A percentile compares a stretch with the other conserved stretches of the same genome.
Evolutionary conservation across 1,140 invertebrate genomes (phyloP).

Genomic region (Palaemon carinicauda): DNA sequence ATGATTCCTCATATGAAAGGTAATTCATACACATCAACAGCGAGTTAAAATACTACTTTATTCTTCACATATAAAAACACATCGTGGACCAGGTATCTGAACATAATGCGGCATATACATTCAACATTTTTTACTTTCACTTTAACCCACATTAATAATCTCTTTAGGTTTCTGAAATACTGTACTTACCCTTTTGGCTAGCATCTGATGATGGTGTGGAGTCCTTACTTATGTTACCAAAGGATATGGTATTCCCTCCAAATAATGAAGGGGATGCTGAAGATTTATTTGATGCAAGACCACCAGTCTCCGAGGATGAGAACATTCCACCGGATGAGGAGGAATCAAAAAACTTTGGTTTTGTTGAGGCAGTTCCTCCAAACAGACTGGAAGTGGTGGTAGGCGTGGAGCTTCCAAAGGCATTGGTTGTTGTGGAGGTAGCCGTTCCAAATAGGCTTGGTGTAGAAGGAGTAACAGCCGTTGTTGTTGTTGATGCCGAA

Average conservation of each 20-base stretch:
- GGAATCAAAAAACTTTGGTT: not conserved
- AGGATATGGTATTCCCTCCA: not conserved
- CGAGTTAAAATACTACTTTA: no score
- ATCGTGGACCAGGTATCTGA: no score
- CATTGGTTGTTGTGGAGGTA: not conserved
- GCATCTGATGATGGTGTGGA: not conserved
- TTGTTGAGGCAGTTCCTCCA: not conserved
- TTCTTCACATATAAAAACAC: no score
- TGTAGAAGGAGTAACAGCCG: no score
- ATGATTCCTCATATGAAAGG: no score
- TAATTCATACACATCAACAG: no score
- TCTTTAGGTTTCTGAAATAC: not conserved
- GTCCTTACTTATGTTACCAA: conserved; percentile 5
- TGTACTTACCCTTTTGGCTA: conserved; percentile 12
- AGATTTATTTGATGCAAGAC: not conserved
- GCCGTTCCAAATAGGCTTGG: not conserved
- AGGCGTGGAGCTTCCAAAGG: not conserved
- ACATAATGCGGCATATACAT: no score
- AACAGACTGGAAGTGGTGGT: not conserved
- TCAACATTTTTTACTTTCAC: no score
- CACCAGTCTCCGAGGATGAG: not conserved
- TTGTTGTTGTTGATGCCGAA: not conserved
- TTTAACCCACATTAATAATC: no score
- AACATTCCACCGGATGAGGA: not conserved
- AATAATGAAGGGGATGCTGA: no score